Conservation (phyloP, 2,113 vertebrate species). For the Xenopus borealis region DNA sequence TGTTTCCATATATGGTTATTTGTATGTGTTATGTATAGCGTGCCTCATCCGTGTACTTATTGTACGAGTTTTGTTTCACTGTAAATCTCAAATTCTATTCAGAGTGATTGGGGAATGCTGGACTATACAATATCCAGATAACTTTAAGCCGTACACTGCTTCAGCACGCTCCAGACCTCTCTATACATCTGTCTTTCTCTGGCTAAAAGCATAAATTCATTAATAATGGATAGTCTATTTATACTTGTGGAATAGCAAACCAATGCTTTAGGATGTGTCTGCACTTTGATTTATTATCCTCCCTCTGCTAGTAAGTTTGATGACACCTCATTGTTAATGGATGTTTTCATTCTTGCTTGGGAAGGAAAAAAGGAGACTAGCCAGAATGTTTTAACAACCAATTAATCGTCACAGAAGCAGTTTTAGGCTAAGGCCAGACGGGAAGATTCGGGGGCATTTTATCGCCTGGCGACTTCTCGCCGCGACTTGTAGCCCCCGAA, state of each 20-base stretch:
- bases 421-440: too few species aligned
- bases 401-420: too few species aligned
- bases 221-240: constrained; percentile 24
- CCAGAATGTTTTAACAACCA: too few species aligned
- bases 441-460: too few species aligned
- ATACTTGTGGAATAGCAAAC: constrained; percentile 2
- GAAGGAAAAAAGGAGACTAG: background rate
- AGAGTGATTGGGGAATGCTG: background rate
- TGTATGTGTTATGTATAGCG: background rate
- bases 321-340: background rate
- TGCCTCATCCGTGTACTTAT: background rate
- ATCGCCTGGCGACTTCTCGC: too few species aligned
- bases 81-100: background rate
- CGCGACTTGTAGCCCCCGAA: too few species aligned
- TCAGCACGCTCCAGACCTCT: background rate
- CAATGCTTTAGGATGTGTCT: constrained; percentile 2
- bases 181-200: constrained; percentile 9
- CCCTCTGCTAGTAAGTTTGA: constrained; percentile 7
- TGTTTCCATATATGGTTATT: background rate
- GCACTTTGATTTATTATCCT: constrained; percentile 19
- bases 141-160: background rate
- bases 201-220: constrained; percentile 12
- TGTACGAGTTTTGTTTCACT: background rate
- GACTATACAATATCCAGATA: constrained; percentile 3
- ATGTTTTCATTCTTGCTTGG: constrained; percentile 20